A percentile compares a stretch with the other conserved stretches of the same genome.
These are phyloP conservation scores for Arctocebus calabarensis DNA, from an alignment of 2,797 vertebrate genomes.

Conservation along the genomic window DNA sequence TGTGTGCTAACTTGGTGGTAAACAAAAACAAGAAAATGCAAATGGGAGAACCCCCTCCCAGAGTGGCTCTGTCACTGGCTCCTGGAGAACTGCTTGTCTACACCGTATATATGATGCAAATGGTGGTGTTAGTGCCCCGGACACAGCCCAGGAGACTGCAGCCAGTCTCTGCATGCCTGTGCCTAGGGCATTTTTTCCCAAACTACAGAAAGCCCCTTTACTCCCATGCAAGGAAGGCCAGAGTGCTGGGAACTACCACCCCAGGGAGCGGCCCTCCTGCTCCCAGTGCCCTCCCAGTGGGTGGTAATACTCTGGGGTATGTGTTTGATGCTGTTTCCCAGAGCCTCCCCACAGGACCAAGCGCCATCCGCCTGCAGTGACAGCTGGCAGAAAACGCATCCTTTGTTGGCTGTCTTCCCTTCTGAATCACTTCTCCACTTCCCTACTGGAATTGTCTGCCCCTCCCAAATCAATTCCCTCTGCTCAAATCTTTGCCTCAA, in stretches of 20 bases:
- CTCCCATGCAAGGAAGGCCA: background rate
- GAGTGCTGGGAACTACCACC: background rate
- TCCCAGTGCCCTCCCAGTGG: background rate
- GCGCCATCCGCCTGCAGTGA: rapidly evolving
- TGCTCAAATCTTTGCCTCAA: slow-evolving; percentile 16
- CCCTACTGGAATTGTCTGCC: background rate
- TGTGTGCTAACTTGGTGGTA: background rate
- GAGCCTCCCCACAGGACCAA: background rate
- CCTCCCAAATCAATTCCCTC: background rate
- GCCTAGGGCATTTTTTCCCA: background rate
- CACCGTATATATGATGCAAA: background rate
- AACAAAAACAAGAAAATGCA: background rate
- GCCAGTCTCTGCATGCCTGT: background rate
- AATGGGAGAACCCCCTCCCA: background rate
- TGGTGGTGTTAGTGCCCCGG: background rate
- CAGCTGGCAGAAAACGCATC: background rate
- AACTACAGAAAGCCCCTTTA: background rate
- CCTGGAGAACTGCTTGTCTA: background rate
- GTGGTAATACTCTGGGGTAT: background rate
- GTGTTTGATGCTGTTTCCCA: background rate
- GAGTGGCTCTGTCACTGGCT: background rate
- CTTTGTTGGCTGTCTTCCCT: background rate
- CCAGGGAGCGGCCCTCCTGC: background rate
- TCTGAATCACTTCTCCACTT: background rate
- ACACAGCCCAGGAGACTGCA: background rate